Percentiles rank a stretch among this genome's conserved stretches.
These are phyloP conservation scores for Zhuqinia jingwanae DNA, from an alignment of 2,888 invertebrate genomes.

Conservation along the genomic window DNA sequence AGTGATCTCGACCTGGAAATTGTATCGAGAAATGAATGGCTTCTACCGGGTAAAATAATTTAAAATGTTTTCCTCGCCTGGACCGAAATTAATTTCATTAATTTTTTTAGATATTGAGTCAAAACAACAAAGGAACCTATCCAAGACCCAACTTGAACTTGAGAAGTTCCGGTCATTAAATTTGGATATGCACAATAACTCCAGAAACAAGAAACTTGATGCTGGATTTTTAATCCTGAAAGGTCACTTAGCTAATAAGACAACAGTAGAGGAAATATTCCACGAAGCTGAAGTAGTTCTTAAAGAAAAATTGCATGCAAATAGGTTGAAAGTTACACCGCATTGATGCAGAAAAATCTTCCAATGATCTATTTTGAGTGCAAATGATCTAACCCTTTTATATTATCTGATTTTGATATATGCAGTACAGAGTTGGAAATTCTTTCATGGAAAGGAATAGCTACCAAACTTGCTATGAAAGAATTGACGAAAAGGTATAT, in stretches of 20 bases:
- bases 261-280: not conserved
- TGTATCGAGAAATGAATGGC: slow-evolving; percentile 31
- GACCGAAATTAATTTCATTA: not conserved
- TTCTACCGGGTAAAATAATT: slow-evolving; percentile 39
- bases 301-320: not conserved
- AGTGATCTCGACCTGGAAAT: slow-evolving; percentile 17
- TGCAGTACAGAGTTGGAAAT: slow-evolving; percentile 27
- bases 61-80: not conserved
- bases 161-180: no score
- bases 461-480: not conserved
- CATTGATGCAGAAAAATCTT: not conserved
- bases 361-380: no score
- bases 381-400: not conserved
- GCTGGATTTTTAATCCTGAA: not conserved
- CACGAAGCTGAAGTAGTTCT: slow-evolving; percentile 10
- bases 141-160: not conserved
- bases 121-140: not conserved
- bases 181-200: no score
- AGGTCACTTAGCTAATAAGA: slow-evolving; percentile 7
- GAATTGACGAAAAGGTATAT: slow-evolving; percentile 32
- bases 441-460: slow-evolving; percentile 42
- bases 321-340: slow-evolving; percentile 40
- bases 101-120: slow-evolving; percentile 49
- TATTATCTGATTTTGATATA: not conserved
- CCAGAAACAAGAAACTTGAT: not conserved